Evolutionary conservation across 2,797 vertebrate genomes (phyloP), one percentile per base, ranked within the genome.

Genomic region (Liparis tanakae): DNA sequence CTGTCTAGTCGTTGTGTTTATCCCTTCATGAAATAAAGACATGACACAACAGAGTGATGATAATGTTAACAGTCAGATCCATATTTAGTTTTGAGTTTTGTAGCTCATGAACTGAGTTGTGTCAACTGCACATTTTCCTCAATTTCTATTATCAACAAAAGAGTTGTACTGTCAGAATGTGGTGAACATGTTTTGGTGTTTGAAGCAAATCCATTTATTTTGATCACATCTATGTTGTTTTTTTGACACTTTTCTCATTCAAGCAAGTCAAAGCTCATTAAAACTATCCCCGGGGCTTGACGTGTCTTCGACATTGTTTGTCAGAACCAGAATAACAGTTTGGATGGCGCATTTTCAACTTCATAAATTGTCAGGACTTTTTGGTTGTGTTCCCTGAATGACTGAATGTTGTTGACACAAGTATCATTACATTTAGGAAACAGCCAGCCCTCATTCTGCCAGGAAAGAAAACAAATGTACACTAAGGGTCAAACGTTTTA

Each of bases 191-290:
- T 59, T 58, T 54, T 53, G 37, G 65, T 1, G 7, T 41, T 57
- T n/a, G 56, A 48, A 61, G 41, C 17, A 6, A 18, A 34, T 30
- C 25, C 36, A 34, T 22, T 25, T 5, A 15, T 44, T 67, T 37
- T n/a, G 55, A 74, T 62, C 33, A 57, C 51, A 50, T 41, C 18
- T 56, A 56, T 6, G 14, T 58, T 63, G 50, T 50, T 6, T 10
- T 41, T 39, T 39, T 44, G 25, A 20, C 3, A 50, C 37, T 65
- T 66, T 66, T 34, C 20, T 50, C 33, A 22, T 48, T 18, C 44
- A 46, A 18, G 44, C 22, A 17, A 70, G 9, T 41, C 39, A 46
- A 34, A 22, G 43, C 20, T 22, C 61, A 70, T 63, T 30, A 50
- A 57, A 64, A 64, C 7, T 22, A 33, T 37, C 7, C 10, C 3